These are phyloP conservation scores for Sander vitreus DNA, from an alignment of 2,113 vertebrate species.

Conservation along the genomic window DNA sequence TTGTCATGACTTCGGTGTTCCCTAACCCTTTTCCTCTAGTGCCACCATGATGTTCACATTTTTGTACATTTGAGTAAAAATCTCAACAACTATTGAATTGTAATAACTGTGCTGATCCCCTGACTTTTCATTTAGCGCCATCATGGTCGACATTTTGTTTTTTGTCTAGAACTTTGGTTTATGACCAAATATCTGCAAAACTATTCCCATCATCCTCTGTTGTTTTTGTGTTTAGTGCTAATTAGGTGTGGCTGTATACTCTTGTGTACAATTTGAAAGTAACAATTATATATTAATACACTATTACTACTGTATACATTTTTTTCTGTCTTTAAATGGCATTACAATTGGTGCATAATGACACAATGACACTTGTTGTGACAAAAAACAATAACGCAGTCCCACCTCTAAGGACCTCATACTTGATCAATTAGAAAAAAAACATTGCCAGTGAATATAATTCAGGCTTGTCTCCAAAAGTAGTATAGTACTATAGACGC, in stretches of 20 bases:
- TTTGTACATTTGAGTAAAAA: background rate
- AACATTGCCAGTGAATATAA: background rate
- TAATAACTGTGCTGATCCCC: too few relatives aligned
- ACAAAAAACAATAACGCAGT: background rate
- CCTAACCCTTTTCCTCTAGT: background rate
- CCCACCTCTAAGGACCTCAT: background rate
- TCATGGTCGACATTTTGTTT: too few relatives aligned
- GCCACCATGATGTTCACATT: background rate
- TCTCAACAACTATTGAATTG: background rate
- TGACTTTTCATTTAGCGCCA: too few relatives aligned
- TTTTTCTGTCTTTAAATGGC: background rate
- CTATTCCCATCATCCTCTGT: background rate
- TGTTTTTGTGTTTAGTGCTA: background rate
- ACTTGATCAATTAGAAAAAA: background rate
- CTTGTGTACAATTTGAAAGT: too few relatives aligned
- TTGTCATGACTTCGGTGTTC: background rate
- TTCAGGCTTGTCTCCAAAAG: background rate
- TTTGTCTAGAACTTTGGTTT: too few relatives aligned
- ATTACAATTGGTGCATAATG: background rate
- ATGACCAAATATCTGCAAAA: background rate
- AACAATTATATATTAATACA: too few relatives aligned
- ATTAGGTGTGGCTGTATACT: too few relatives aligned
- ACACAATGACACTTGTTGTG: too few relatives aligned
- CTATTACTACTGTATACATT: too few relatives aligned
- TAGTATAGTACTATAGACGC: background rate